Percentiles rank a stretch among this genome's conserved stretches.
phyloP scores from a whole-genome alignment of 92 coral and sea anemone species.

The Paramuricea clavata region DNA sequence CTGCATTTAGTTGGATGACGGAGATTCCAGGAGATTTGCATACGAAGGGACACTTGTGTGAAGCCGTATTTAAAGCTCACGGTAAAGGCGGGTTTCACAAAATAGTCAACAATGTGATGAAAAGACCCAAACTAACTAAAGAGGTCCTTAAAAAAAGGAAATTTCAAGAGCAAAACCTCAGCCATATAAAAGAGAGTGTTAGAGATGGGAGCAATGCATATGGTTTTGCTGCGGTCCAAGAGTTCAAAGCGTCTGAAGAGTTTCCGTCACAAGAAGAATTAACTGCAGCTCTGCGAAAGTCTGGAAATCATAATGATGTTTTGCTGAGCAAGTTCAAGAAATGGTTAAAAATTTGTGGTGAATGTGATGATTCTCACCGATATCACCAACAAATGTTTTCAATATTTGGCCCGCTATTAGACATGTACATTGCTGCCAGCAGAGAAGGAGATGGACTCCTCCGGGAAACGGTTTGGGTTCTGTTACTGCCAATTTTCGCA shows the following conservation, averaged over 20 bases:
- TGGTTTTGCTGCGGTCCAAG: slow-evolving; percentile 14
- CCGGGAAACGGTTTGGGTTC: slow-evolving; percentile 45
- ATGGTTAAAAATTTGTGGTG: slow-evolving; percentile 23
- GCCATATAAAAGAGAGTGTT: background rate
- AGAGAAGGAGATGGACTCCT: slow-evolving; percentile 53
- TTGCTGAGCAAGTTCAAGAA: slow-evolving; percentile 41
- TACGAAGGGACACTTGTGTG: slow-evolving; percentile 68
- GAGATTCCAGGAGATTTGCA: slow-evolving; percentile 73
- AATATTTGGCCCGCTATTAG: slow-evolving; percentile 52
- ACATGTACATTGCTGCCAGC: slow-evolving; percentile 37
- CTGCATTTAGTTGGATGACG: slow-evolving; percentile 57
- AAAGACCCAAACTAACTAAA: slow-evolving; percentile 45
- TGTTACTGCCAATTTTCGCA: slow-evolving; percentile 48
- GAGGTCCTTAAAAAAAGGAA: no score
- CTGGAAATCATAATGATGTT: slow-evolving; percentile 42
- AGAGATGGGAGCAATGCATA: background rate
- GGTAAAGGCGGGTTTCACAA: slow-evolving; percentile 54
- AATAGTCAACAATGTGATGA: slow-evolving; percentile 45
- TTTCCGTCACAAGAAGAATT: slow-evolving; percentile 47
- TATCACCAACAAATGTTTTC: slow-evolving; percentile 48
- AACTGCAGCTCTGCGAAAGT: background rate
- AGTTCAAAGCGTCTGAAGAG: slow-evolving; percentile 6
- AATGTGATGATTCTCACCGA: slow-evolving; percentile 21
- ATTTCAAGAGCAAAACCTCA: no score
- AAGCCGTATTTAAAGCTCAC: slow-evolving; percentile 60